Percentiles rank a stretch among this genome's conserved stretches.
Conservation (phyloP, 2,888 invertebrate genomes). For the Macropis europaea region DNA sequence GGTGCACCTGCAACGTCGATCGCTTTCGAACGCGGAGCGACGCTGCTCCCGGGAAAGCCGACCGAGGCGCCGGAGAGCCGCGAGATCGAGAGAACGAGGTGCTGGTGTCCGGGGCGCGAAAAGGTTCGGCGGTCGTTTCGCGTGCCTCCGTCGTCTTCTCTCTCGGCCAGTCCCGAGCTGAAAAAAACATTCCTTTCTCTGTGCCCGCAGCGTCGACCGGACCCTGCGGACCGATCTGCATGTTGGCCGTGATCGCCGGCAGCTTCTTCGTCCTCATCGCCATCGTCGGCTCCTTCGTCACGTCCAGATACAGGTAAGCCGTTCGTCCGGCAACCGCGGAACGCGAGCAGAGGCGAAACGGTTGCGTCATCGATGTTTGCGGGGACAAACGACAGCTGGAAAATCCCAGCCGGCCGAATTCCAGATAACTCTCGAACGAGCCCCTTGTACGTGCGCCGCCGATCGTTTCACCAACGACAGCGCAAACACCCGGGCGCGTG, state of each 20-base stretch:
- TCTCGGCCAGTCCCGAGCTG: neutral
- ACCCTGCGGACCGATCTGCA: slow-evolving; percentile 80
- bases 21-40: slow-evolving; percentile 53
- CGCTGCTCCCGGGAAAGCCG: neutral
- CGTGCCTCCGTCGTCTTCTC: neutral
- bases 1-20: slow-evolving; percentile 80
- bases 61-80: slow-evolving; percentile 56
- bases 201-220: slow-evolving; percentile 64
- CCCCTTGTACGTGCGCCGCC: slow-evolving; percentile 4
- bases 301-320: slow-evolving; percentile 73
- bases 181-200: too few relatives aligned
- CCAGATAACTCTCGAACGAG: slow-evolving; percentile 35
- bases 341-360: neutral
- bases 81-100: slow-evolving; percentile 63
- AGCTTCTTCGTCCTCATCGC: slow-evolving; percentile 76
- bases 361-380: neutral
- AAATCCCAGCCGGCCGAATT: slow-evolving; percentile 25
- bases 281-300: slow-evolving; percentile 69
- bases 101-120: slow-evolving; percentile 65
- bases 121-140: slow-evolving; percentile 63
- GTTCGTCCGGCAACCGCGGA: neutral
- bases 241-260: slow-evolving; percentile 79
- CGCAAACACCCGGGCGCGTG: neutral
- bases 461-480: slow-evolving; percentile 2
- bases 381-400: slow-evolving; percentile 37